Evolutionary conservation across 2,113 vertebrate species (phyloP).

Genomic region (Prinia subflava): DNA sequence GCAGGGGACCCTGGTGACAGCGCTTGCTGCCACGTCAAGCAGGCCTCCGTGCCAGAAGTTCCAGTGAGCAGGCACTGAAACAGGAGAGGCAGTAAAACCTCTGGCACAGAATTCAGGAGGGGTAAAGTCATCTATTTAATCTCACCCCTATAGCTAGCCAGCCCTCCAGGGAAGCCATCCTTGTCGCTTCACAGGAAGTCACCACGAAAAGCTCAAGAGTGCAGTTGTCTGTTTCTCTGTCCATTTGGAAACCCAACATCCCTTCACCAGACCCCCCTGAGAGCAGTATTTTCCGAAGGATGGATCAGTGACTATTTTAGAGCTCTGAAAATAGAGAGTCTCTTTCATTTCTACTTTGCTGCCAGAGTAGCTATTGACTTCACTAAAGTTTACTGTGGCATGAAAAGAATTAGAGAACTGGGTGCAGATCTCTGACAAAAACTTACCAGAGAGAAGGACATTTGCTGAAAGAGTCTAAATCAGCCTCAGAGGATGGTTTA

Average conservation of each 20-base stretch:
- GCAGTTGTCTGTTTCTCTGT: neutral
- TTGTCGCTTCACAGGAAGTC: neutral
- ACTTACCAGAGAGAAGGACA: neutral
- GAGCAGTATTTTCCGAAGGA: neutral
- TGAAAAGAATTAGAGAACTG: neutral
- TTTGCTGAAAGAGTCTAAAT: neutral
- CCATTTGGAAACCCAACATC: neutral
- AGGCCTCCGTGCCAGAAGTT: neutral
- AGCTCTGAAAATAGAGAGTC: neutral
- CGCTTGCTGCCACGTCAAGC: neutral
- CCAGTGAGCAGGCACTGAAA: neutral
- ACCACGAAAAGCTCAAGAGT: neutral
- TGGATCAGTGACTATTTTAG: neutral
- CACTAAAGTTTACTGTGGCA: neutral
- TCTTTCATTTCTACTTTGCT: neutral
- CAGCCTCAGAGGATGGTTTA: neutral
- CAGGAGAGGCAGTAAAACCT: neutral
- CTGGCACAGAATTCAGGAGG: neutral
- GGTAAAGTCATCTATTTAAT: neutral
- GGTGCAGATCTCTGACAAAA: neutral
- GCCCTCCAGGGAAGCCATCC: neutral
- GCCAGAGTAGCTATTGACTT: neutral
- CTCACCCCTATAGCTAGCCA: neutral
- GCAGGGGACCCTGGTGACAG: neutral
- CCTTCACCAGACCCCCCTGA: neutral